Evolutionary conservation across 1,140 invertebrate genomes (phyloP).

Genomic region (Hylaeus anthracinus): DNA sequence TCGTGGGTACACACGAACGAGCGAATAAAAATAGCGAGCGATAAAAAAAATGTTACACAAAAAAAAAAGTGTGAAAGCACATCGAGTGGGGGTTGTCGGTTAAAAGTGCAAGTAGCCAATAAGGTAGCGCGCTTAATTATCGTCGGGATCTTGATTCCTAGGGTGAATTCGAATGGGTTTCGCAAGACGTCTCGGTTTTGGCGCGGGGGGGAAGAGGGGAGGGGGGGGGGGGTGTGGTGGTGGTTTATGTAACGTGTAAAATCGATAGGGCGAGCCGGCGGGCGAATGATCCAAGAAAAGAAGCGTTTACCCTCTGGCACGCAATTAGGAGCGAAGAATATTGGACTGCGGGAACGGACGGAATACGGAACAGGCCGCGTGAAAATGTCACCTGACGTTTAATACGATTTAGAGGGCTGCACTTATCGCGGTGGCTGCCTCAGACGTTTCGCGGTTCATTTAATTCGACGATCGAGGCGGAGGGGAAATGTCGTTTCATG

Average conservation of each 20-base stretch:
- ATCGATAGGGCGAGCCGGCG: conserved; percentile 25
- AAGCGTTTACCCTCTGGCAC: background rate
- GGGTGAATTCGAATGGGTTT: background rate
- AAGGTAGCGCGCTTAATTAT: background rate
- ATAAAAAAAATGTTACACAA: too few relatives aligned
- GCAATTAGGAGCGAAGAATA: background rate
- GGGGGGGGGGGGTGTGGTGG: background rate
- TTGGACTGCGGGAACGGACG: background rate
- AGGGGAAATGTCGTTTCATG: too few relatives aligned
- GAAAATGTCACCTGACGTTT: background rate
- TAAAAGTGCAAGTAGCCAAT: too few relatives aligned
- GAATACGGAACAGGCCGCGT: too few relatives aligned
- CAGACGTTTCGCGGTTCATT: too few relatives aligned
- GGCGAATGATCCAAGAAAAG: conserved; percentile 39
- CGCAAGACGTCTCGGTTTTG: background rate
- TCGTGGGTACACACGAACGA: too few relatives aligned
- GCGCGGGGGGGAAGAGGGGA: background rate
- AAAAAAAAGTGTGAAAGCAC: too few relatives aligned
- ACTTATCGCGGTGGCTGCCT: too few relatives aligned
- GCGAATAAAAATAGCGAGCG: too few relatives aligned
- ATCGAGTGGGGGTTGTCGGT: too few relatives aligned
- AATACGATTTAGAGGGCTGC: background rate
- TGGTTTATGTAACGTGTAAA: conserved; percentile 43
- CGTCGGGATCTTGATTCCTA: too few relatives aligned
- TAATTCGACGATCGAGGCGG: too few relatives aligned